phyloP scores from a whole-genome alignment of 2,888 invertebrate species.

The Carpatolechia fugitivella region DNA sequence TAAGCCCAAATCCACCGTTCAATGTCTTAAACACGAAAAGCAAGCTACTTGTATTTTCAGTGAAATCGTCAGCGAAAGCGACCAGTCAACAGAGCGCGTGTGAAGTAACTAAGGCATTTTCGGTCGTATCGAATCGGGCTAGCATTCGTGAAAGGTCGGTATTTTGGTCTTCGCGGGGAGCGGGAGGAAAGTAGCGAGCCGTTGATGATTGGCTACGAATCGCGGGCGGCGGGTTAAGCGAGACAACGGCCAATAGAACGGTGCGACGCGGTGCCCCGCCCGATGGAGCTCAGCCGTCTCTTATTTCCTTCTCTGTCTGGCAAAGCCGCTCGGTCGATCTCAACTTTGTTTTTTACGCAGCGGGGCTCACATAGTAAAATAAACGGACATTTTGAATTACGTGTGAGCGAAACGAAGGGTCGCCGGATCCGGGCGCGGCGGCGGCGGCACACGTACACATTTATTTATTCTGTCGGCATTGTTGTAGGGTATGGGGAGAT shows the following conservation, averaged over 20 bases:
- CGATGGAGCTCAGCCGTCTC: constrained; percentile 40
- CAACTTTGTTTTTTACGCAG: constrained; percentile 63
- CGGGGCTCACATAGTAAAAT: constrained; percentile 63
- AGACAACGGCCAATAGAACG: constrained; percentile 51
- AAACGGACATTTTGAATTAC: constrained; percentile 78
- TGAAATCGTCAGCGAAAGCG: constrained; percentile 61
- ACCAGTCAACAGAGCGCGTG: constrained; percentile 62
- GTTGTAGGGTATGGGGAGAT: constrained; percentile 62
- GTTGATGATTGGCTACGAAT: constrained; percentile 48
- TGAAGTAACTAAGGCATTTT: constrained; percentile 78
- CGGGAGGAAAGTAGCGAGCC: constrained; percentile 51
- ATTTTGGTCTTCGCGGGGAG: constrained; percentile 61
- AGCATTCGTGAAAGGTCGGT: constrained; percentile 76
- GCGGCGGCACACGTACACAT: constrained; percentile 35
- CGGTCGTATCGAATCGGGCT: constrained; percentile 76
- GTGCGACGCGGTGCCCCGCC: constrained; percentile 61
- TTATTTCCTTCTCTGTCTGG: constrained; percentile 53
- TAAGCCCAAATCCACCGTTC: constrained; percentile 26
- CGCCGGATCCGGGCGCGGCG: constrained; percentile 65
- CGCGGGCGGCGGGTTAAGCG: constrained; percentile 63
- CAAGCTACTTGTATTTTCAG: constrained; percentile 41
- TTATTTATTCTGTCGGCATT: constrained; percentile 69
- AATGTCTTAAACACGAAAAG: constrained; percentile 18
- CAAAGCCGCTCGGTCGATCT: constrained; percentile 54
- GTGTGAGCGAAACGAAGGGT: constrained; percentile 57